These are phyloP conservation scores for Galerucella pusilla DNA, from an alignment of 2,888 invertebrate genomes.

Conservation along the genomic window DNA sequence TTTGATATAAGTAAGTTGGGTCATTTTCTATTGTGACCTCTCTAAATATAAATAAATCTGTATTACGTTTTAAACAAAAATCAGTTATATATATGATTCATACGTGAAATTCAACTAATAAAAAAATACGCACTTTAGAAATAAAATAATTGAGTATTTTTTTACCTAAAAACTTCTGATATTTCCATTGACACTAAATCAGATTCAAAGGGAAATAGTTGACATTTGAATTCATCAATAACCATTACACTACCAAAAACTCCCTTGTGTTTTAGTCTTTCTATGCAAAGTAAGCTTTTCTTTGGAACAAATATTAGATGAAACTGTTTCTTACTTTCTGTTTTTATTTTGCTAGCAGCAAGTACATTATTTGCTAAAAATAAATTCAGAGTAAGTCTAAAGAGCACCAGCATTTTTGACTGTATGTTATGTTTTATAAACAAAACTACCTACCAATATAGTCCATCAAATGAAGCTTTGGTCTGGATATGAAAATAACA, in stretches of 20 bases:
- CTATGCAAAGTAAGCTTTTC: slow-evolving; percentile 87
- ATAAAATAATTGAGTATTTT: background rate
- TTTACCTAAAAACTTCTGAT: slow-evolving; percentile 78
- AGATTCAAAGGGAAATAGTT: slow-evolving; percentile 90
- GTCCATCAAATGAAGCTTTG: slow-evolving; percentile 88
- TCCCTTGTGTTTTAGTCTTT: slow-evolving; percentile 84
- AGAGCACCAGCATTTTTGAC: too few relatives aligned
- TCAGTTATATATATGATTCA: too few relatives aligned
- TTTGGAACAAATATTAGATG: slow-evolving; percentile 92
- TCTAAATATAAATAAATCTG: slow-evolving; percentile 59
- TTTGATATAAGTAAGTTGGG: slow-evolving; percentile 86
- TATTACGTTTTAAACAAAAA: too few relatives aligned
- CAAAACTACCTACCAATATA: slow-evolving; percentile 48
- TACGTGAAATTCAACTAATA: background rate
- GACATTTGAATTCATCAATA: slow-evolving; percentile 87
- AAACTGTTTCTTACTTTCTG: slow-evolving; percentile 75
- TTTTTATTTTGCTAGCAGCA: slow-evolving; percentile 61
- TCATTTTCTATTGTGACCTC: slow-evolving; percentile 92
- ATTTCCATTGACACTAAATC: slow-evolving; percentile 95
- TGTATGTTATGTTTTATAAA: background rate
- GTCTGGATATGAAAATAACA: slow-evolving; percentile 89
- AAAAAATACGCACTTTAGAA: background rate
- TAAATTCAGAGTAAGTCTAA: background rate
- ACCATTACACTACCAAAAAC: slow-evolving; percentile 81
- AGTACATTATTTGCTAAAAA: slow-evolving; percentile 75